Evolutionary conservation across 2,888 invertebrate genomes (phyloP).

Genomic region (Molorchus minor): DNA sequence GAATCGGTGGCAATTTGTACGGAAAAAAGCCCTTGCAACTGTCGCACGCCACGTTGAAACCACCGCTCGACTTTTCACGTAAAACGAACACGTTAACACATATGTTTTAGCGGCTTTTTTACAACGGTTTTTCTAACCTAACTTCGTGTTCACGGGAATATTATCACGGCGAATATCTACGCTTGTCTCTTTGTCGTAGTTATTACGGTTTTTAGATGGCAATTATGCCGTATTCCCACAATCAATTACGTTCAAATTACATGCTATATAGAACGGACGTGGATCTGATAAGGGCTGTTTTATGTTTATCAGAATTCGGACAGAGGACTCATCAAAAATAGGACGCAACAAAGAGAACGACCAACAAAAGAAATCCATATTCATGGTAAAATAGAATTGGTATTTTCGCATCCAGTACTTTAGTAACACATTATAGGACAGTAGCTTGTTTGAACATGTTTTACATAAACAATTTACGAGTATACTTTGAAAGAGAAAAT

Average conservation of each 20-base stretch:
- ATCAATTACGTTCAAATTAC: conserved; percentile 29
- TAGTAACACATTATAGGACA: too few relatives aligned
- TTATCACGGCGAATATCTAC: conserved; percentile 18
- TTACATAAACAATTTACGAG: too few relatives aligned
- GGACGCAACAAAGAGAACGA: not conserved
- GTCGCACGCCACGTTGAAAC: conserved; percentile 28
- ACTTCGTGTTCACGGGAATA: conserved; percentile 24
- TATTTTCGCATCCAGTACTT: too few relatives aligned
- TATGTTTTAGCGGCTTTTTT: conserved; percentile 34
- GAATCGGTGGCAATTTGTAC: conserved; percentile 7
- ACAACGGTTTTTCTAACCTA: conserved; percentile 35
- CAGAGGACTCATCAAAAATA: not conserved
- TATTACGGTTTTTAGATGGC: conserved; percentile 13
- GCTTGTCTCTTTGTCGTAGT: conserved; percentile 1
- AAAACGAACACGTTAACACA: conserved; percentile 33
- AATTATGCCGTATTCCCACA: conserved; percentile 25
- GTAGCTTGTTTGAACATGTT: too few relatives aligned
- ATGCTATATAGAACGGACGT: conserved; percentile 27
- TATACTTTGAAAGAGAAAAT: too few relatives aligned
- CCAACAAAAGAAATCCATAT: not conserved
- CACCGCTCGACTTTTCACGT: conserved; percentile 30
- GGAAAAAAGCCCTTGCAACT: conserved; percentile 27
- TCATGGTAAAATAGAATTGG: too few relatives aligned
- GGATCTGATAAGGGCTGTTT: conserved; percentile 28
- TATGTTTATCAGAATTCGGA: conserved; percentile 3